Base-by-base conservation (phyloP, 2,888 invertebrate genomes). In the Patella depressa region DNA sequence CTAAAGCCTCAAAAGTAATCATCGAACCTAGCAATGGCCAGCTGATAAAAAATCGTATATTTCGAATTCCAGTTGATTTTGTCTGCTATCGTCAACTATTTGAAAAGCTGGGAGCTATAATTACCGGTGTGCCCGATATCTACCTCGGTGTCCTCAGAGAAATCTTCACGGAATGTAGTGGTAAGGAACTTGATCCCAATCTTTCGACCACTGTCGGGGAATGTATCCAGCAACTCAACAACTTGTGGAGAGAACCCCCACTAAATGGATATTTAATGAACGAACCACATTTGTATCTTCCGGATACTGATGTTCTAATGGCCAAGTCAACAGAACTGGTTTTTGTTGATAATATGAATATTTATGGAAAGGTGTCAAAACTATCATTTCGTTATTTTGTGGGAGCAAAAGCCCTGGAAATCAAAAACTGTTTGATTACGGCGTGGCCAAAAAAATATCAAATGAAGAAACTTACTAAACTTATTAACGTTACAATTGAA, bases 31-130 rank as follows among this genome's bases (percentile, higher is more conserved):
- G n/a, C 17, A 57, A 57, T 17, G 15, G 17, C 15, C 57, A 57
- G n/a, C 17, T 57, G n/a, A 57, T 57, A 57, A 57, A 57, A 17
- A 7, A n/a, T 57, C 15, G 57, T 77, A 76, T 88, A 19, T 82
- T 79, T 75, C 80, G 77, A 72, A 77, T 83, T 24, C 86, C 87
- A 12, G 3, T 71, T 17, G 65, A 78, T 15, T 82, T 84, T 75
- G 84, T 81, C 11, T 77, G 79, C 54, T 85, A 80, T 76, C 75
- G 75, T 34, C 70, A 79, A 11, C 75, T 87, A n/a, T 87, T 88
- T 59, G 71, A 80, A 17, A 24, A 7, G 5, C 55, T 87, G 55
- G 88, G 88, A 53, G 82, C 82, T 14, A 72, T 78, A 1, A 76
- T 83, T 45, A 75, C 70, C 9, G 79, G 80, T 2, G 80, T 84